These are phyloP conservation scores for Anser cygnoides DNA, from an alignment of 2,113 vertebrate species.

Conservation along the genomic window DNA sequence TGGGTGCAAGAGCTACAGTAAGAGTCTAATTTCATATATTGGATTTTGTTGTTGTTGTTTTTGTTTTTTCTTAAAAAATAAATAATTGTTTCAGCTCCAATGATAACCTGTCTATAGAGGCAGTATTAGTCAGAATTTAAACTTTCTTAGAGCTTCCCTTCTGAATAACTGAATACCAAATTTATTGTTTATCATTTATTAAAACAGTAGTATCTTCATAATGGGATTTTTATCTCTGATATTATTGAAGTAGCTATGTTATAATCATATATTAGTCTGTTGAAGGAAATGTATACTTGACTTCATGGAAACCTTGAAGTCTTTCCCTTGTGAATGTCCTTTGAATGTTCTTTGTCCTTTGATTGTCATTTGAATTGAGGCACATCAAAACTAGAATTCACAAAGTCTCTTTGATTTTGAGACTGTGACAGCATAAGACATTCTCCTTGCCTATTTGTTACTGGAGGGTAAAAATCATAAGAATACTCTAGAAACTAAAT, in stretches of 20 bases:
- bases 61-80: not conserved
- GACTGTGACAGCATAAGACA: not conserved
- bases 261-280: not conserved
- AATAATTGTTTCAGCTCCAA: not conserved
- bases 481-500: not conserved
- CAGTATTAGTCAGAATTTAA: not conserved
- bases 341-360: not conserved
- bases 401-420: not conserved
- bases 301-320: not conserved
- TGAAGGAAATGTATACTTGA: not conserved
- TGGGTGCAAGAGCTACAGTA: slow-evolving; percentile 94
- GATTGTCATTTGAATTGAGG: not conserved
- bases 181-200: not conserved
- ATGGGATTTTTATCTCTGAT: not conserved
- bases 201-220: not conserved
- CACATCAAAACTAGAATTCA: not conserved
- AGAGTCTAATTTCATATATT: slow-evolving; percentile 19
- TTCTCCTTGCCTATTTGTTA: not conserved
- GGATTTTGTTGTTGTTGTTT: not conserved
- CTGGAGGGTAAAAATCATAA: not conserved
- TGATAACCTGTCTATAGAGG: not conserved
- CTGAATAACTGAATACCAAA: not conserved
- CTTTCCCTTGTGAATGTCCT: not conserved
- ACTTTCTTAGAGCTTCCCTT: not conserved
- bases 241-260: not conserved